A percentile compares a stretch with the other conserved stretches of the same genome.
Evolutionary conservation across 2,113 vertebrate genomes (phyloP).

Genomic region (Epinephelus cyanopodus): DNA sequence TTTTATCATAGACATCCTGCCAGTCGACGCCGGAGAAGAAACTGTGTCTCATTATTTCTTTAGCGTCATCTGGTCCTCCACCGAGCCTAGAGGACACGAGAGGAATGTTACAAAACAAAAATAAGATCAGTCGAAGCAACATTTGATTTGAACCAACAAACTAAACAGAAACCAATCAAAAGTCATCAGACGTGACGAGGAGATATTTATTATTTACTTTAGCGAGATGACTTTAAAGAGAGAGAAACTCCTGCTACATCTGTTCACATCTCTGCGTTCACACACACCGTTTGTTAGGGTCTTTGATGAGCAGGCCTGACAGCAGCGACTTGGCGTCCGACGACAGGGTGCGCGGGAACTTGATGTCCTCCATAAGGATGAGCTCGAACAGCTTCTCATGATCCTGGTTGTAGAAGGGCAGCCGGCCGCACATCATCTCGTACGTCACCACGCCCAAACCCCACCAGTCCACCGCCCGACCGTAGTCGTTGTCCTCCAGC

Average conservation of each 20-base stretch:
- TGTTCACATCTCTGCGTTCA: background rate
- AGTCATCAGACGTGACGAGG: background rate
- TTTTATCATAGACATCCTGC: constrained; percentile 99
- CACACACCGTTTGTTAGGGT: constrained; percentile 94
- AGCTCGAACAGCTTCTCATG: constrained; percentile 98
- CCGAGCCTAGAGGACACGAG: constrained; percentile 87
- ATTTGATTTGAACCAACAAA: background rate
- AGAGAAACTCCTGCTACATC: background rate
- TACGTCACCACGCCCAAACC: constrained; percentile 97
- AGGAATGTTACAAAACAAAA: background rate
- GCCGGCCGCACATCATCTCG: constrained; percentile 98
- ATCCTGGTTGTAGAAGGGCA: constrained; percentile 99
- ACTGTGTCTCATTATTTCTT: constrained; percentile 98
- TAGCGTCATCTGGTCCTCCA: constrained; percentile 96
- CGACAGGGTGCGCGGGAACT: constrained; percentile 96
- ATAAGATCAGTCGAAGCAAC: background rate
- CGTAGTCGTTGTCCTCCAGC: constrained; percentile 97
- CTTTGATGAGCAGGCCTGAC: constrained; percentile 97
- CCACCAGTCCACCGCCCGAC: constrained; percentile 98
- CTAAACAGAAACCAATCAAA: background rate
- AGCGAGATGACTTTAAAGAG: background rate
- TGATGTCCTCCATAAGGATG: constrained; percentile 99
- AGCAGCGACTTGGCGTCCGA: constrained; percentile 97
- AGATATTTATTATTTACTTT: background rate
- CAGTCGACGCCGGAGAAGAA: constrained; percentile 96